Base-by-base conservation (phyloP, 2,113 vertebrate genomes). In the Felis chaus region DNA sequence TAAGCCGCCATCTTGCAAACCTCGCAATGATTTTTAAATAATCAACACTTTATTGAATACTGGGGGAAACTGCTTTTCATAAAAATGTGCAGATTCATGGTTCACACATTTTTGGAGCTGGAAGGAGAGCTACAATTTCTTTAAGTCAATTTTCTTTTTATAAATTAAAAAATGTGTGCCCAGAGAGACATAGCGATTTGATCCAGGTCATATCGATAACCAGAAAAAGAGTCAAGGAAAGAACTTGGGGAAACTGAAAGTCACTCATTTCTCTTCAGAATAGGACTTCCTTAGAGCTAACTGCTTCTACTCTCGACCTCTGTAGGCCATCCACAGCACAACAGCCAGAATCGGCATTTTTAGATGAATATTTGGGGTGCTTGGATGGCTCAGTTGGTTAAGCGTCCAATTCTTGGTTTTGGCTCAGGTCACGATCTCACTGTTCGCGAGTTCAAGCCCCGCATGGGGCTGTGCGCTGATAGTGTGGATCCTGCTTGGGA, bases 11-110 rank as follows among this genome's bases (percentile, higher is more conserved):
- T n/a, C n/a, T n/a, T n/a, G n/a, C n/a, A n/a, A n/a, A n/a, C n/a
- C n/a, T n/a, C n/a, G 91, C 4, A 65, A 5, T 36, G 82, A 79
- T 91, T 68, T 88, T 97, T 79, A 50, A 94, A 55, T 90, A 80
- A 88, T 79, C 48, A 73, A 39, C 53, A 55, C 9, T 65, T 88
- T 83, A 33, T 57, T 76, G 50, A 94, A 7, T 80, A 48, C 10
- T 74, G 25, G 4, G 15, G 8, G 23, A 90, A 97, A 83, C 4
- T 6, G 2, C 5, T 94, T 80, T 89, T 48, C 73, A 79, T 74
- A 82, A 89, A 82, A 90, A 90, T 48, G 14, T 31, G 16, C 16
- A 91, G 63, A 73, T n/a, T 69, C 5, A 50, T 36, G 48, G 55
- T 71, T 92, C 33, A 92, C 12, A 90, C 69, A 81, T 57, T 81